phyloP scores from a whole-genome alignment of 2,888 invertebrate species.

The Lithophane semibrunnea region DNA sequence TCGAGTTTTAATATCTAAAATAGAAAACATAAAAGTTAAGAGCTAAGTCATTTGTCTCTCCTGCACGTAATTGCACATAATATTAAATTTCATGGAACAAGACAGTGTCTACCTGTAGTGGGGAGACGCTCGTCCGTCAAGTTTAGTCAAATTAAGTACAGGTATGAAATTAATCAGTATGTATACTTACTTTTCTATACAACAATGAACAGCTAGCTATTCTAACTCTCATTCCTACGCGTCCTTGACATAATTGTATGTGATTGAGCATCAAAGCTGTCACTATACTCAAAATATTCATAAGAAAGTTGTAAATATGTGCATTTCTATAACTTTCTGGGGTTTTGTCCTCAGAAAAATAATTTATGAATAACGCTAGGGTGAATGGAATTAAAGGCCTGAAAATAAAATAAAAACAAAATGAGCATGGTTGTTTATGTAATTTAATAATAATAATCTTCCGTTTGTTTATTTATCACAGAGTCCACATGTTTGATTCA shows the following conservation, averaged over 20 bases:
- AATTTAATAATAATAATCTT: conserved; percentile 13
- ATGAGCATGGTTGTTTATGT: conserved; percentile 19
- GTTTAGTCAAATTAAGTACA: background rate
- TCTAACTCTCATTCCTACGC: conserved; percentile 94
- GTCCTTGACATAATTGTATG: conserved; percentile 87
- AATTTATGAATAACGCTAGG: conserved; percentile 91
- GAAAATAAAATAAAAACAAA: conserved; percentile 69
- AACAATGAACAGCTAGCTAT: conserved; percentile 95
- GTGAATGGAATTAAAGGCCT: conserved; percentile 92
- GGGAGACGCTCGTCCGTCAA: background rate
- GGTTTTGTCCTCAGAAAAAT: conserved; percentile 90
- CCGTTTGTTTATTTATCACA: conserved; percentile 33
- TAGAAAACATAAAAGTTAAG: conserved; percentile 5
- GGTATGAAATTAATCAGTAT: background rate
- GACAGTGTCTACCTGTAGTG: background rate
- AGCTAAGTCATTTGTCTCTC: background rate
- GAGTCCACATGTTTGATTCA: conserved; percentile 39
- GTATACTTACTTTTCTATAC: conserved; percentile 93
- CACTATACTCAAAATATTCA: conserved; percentile 90
- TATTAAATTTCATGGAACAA: background rate
- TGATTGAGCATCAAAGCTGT: conserved; percentile 93
- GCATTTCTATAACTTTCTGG: conserved; percentile 89
- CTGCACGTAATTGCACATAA: background rate
- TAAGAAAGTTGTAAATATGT: conserved; percentile 92
- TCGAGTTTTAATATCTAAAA: conserved; percentile 88